Base-by-base conservation (phyloP, 35 echinoderm and acorn worm genomes). In the Lytechinus variegatus region DNA sequence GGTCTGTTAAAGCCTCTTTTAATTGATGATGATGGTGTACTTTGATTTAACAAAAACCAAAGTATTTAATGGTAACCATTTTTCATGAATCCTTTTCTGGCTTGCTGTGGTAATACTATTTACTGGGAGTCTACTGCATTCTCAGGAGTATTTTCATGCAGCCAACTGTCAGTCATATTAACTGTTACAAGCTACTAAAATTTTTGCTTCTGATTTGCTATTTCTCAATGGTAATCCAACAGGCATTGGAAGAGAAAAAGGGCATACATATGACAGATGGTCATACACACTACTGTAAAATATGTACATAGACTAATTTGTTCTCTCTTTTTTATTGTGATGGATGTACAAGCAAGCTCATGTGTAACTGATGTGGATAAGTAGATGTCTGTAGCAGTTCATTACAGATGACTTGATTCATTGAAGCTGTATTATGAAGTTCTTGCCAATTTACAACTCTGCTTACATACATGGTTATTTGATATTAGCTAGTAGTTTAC, bases 261-360 rank as follows among this genome's bases (percentile, higher is more conserved):
- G 16, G 21, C 66, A 79, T 16, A 79, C 66, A 79, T 4, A 79
- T 79, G 66, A 24, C 66, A 7, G 14, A 24, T 79, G 16, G n/a
- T 79, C 66, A 19, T 19, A 19, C 66, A 6, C n/a, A 7, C 66
- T 24, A 51, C 10, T 90, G 88, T 90, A 90, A 90, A 90, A 51
- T 90, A 10, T 90, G 88, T 90, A 90, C 88, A 90, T 44, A 44
- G 33, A 44, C 33, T 44, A 90, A 90, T 90, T 90, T 90, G 28
- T 90, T 90, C 29, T 12, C 52, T 90, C 29, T 90, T 90, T 90
- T 90, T 54, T 90, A 11, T 88, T 21, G 52, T 4, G 33, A 90
- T 90, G 52, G 14, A 90, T 90, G 11, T 90, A 90, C 52, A 90
- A 52, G 52, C 88, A 90, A 44, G 52, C 28, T 52, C 24, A 79